Percentiles rank a stretch among this genome's conserved stretches.
Conservation (phyloP, 2,113 vertebrate genomes). For the Corythaeola cristata region DNA sequence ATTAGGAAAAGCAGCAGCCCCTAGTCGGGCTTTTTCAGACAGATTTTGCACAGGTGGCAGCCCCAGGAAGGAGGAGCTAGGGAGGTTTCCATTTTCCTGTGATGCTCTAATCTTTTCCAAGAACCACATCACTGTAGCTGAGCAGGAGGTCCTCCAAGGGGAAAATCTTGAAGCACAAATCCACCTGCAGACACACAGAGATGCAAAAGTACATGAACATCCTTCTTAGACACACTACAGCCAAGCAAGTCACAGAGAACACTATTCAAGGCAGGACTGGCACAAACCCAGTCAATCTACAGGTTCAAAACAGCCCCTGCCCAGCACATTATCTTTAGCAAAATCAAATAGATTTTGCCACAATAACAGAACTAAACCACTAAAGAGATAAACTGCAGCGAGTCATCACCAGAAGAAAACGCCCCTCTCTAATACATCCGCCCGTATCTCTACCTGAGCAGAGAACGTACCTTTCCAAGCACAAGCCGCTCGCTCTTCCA, state of each 20-base stretch:
- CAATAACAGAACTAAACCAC: neutral
- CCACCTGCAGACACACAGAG: neutral
- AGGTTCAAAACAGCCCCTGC: neutral
- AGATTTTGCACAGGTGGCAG: neutral
- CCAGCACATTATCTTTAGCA: accelerated
- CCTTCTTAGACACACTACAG: accelerated
- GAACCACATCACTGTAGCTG: slow-evolving; percentile 61
- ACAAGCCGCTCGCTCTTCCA: accelerated
- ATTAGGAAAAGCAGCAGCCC: slow-evolving; percentile 56
- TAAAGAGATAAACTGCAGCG: accelerated
- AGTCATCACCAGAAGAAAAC: accelerated
- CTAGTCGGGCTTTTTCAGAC: neutral
- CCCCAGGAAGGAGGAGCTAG: neutral
- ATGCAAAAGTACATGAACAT: neutral
- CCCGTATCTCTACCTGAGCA: accelerated
- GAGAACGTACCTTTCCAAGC: neutral
- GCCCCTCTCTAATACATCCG: accelerated
- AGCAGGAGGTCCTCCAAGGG: neutral
- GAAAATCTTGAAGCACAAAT: neutral
- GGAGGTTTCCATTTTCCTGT: neutral
- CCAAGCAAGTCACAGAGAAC: neutral
- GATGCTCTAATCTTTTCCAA: slow-evolving; percentile 61
- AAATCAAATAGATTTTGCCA: accelerated
- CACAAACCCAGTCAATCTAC: neutral
- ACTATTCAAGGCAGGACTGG: neutral